phyloP scores from a whole-genome alignment of 2,113 vertebrate species.

The Pangasianodon gigas region DNA sequence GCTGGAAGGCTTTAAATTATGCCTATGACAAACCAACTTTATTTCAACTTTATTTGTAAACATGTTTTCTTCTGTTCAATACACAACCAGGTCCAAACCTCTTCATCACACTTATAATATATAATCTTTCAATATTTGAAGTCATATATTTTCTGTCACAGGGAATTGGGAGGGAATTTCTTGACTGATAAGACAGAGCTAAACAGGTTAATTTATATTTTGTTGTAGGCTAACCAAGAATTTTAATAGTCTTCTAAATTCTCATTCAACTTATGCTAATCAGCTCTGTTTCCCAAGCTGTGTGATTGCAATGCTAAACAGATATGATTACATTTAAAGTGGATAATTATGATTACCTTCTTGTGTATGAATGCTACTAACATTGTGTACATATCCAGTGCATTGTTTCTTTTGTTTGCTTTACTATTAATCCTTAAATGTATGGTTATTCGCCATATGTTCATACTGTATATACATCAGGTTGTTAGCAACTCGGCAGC shows the following conservation, averaged over 20 bases:
- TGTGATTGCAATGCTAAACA: conserved; percentile 32
- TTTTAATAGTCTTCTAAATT: background rate
- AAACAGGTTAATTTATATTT: background rate
- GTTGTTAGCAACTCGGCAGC: no score
- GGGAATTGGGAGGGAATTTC: background rate
- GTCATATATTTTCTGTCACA: background rate
- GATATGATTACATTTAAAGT: conserved; percentile 21
- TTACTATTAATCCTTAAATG: background rate
- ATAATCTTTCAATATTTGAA: background rate
- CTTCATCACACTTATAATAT: background rate
- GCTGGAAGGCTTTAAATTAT: no score
- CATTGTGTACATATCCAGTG: conserved; percentile 1
- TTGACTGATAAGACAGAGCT: background rate
- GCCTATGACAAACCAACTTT: background rate
- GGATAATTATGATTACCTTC: conserved; percentile 19
- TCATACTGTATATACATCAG: no score
- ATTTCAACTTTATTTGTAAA: background rate
- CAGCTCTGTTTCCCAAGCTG: background rate
- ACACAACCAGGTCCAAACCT: background rate
- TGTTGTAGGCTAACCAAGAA: background rate
- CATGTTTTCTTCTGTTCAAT: background rate
- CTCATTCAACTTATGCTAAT: background rate
- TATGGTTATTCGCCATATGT: background rate
- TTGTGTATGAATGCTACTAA: conserved; percentile 21
- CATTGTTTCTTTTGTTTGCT: background rate